Conservation (phyloP, 2,113 vertebrate species). For the Tupaia chinensis region DNA sequence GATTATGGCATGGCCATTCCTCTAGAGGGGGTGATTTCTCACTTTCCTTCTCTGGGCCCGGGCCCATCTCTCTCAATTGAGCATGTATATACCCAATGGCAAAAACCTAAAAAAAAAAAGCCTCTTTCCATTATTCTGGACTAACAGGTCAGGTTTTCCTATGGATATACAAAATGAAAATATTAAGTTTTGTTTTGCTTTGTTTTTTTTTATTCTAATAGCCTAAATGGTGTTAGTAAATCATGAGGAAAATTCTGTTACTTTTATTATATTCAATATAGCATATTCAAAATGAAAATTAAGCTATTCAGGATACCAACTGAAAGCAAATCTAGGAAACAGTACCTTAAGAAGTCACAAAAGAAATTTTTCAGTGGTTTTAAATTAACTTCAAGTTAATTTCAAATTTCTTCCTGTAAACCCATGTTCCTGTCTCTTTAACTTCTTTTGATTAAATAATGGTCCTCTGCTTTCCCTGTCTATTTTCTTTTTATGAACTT, state of each 20-base stretch:
- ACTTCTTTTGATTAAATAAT: conserved; percentile 83
- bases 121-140: not conserved
- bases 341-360: not conserved
- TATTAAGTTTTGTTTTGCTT: not conserved
- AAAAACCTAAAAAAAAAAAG: not conserved
- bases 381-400: conserved; percentile 83
- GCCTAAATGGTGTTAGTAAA: not conserved
- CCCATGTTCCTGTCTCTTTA: conserved; percentile 84
- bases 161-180: not conserved
- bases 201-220: not conserved
- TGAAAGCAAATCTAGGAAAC: not conserved
- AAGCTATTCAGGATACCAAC: conserved; percentile 29
- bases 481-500: conserved; percentile 80
- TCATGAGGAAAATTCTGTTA: conserved; percentile 19
- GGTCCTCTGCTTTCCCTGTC: conserved; percentile 76
- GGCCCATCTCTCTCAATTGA: too few species aligned
- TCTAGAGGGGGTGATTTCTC: too few species aligned
- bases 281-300: conserved; percentile 59
- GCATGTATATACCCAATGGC: too few species aligned
- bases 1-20: too few species aligned
- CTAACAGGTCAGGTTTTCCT: not conserved
- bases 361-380: conserved; percentile 71
- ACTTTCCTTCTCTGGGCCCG: too few species aligned
- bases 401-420: conserved; percentile 78
- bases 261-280: not conserved